Conservation (phyloP, 2,113 vertebrate species). For the Cinclus mexicanus region DNA sequence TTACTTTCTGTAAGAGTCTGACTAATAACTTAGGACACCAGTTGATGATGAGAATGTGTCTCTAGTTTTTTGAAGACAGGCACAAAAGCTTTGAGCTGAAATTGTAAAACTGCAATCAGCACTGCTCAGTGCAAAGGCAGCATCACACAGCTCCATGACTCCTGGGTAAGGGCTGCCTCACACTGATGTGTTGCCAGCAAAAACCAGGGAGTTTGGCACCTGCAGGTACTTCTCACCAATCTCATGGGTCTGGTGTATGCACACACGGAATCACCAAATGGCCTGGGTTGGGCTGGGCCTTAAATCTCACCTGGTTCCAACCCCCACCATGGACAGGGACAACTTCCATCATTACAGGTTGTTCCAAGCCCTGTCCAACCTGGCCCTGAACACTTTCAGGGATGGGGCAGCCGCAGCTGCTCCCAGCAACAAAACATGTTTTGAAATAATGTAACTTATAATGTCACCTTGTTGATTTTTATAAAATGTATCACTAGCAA, state of each 20-base stretch:
- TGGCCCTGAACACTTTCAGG: no score
- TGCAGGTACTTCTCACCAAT: background rate
- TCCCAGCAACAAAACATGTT: background rate
- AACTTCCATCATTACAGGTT: background rate
- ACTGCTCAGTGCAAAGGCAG: background rate
- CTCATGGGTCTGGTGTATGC: background rate
- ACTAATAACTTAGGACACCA: background rate
- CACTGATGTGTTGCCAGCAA: background rate
- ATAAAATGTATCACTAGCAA: background rate
- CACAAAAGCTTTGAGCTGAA: background rate
- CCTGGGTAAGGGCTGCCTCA: background rate
- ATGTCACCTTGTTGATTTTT: background rate
- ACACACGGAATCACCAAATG: background rate
- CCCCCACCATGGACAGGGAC: background rate
- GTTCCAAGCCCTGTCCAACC: background rate
- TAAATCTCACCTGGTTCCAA: rapidly evolving
- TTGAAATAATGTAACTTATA: background rate
- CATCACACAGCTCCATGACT: background rate
- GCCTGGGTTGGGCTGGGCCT: background rate
- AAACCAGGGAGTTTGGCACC: background rate
- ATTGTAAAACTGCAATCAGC: rapidly evolving
- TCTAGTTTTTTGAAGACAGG: background rate
- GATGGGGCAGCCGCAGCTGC: background rate
- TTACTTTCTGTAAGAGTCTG: background rate
- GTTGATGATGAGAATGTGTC: background rate